These are phyloP conservation scores for Marmota monax DNA, from an alignment of 2,113 vertebrate species.

Conservation along the genomic window DNA sequence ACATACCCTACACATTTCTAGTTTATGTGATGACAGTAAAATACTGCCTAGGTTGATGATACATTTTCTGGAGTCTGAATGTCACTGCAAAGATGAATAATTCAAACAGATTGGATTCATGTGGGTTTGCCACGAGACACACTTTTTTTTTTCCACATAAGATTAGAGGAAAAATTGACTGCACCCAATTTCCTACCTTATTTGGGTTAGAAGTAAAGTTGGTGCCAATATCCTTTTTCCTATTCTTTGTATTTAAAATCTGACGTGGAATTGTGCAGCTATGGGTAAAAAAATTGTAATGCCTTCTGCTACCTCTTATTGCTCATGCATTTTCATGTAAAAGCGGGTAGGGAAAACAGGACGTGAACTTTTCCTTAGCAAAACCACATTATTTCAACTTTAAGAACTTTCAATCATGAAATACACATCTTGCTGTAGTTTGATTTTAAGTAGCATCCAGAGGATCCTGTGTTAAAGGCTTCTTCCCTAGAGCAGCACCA, in stretches of 20 bases:
- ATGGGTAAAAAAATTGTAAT: constrained; percentile 43
- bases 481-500: neutral
- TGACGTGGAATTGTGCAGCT: neutral
- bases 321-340: neutral
- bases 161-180: constrained; percentile 62
- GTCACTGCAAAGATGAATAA: constrained; percentile 54
- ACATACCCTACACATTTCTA: neutral
- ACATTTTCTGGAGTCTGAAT: constrained; percentile 57
- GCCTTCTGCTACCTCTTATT: neutral
- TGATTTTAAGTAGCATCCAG: no score
- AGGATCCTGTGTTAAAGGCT: neutral
- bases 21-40: constrained; percentile 20
- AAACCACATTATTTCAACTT: neutral
- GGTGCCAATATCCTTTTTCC: constrained; percentile 23
- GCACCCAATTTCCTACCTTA: constrained; percentile 59
- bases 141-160: constrained; percentile 30
- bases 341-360: neutral
- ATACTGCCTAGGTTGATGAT: constrained; percentile 47
- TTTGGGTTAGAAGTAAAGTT: constrained; percentile 49
- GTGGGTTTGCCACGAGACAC: constrained; percentile 58
- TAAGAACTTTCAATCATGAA: neutral
- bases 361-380: neutral
- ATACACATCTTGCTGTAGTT: neutral
- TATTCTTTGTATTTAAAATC: constrained; percentile 58
- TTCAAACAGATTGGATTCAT: constrained; percentile 63